Percentiles rank a stretch among this genome's conserved stretches.
Evolutionary conservation across 1,140 invertebrate genomes (phyloP).

Genomic region (Procambarus virginalis): DNA sequence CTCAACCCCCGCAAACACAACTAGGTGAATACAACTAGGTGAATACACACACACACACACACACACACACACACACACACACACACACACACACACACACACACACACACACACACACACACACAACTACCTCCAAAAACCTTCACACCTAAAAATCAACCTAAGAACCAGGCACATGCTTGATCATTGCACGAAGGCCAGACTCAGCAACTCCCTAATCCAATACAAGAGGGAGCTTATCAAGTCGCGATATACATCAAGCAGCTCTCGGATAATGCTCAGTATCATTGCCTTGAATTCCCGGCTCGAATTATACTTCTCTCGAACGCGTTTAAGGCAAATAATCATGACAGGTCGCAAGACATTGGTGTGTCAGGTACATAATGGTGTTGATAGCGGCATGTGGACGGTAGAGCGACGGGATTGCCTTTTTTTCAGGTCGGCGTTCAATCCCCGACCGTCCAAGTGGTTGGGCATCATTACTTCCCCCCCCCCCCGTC

Average conservation of each 20-base stretch:
- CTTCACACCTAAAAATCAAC: background rate
- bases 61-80: too few relatives aligned
- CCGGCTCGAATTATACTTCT: conserved; percentile 13
- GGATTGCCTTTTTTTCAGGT: too few relatives aligned
- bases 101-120: background rate
- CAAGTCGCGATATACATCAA: background rate
- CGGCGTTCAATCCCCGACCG: too few relatives aligned
- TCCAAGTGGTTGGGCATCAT: too few relatives aligned
- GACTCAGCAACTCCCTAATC: background rate
- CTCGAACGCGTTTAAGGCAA: background rate
- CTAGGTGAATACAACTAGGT: too few relatives aligned
- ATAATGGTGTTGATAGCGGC: conserved; percentile 1
- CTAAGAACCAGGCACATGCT: background rate
- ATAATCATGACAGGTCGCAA: background rate
- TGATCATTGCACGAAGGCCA: background rate
- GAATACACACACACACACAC: too few relatives aligned
- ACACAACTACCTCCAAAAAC: background rate
- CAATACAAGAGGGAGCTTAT: background rate
- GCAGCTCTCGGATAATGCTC: background rate
- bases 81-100: background rate
- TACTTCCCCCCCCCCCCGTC: too few relatives aligned
- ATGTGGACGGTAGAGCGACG: too few relatives aligned
- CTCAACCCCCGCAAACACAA: too few relatives aligned
- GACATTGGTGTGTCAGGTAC: background rate
- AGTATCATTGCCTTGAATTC: background rate